A percentile compares a stretch with the other conserved stretches of the same genome.
phyloP scores from a whole-genome alignment of 1,140 invertebrate genomes.

The Rhagoletis pomonella region DNA sequence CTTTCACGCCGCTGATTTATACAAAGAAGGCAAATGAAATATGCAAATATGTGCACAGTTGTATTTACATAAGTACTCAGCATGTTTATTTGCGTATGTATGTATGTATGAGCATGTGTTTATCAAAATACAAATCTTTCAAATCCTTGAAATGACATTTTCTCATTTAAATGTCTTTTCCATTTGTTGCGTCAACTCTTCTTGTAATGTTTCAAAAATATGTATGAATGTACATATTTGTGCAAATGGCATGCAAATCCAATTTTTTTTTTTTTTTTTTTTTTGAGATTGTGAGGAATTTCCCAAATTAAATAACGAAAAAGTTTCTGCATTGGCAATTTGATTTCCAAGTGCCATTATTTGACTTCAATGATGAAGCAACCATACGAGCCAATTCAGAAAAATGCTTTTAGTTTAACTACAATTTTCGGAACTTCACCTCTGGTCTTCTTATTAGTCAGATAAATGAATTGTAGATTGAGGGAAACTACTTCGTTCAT shows the following conservation, averaged over 20 bases:
- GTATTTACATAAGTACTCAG: not conserved
- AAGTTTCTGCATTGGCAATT: not conserved
- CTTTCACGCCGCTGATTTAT: not conserved
- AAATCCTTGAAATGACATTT: not conserved
- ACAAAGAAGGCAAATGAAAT: not conserved
- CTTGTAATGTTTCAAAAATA: not conserved
- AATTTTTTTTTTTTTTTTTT: too few species aligned
- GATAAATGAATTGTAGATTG: too few species aligned
- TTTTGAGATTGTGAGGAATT: not conserved
- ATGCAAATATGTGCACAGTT: conserved; percentile 39
- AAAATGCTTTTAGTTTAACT: not conserved
- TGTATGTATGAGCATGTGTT: too few species aligned
- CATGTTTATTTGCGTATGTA: not conserved
- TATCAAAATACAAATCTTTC: not conserved
- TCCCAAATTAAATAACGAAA: not conserved
- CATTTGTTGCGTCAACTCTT: not conserved
- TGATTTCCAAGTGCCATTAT: not conserved
- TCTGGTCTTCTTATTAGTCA: too few species aligned
- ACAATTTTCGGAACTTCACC: too few species aligned
- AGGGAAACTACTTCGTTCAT: too few species aligned
- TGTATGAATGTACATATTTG: not conserved
- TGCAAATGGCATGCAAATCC: not conserved
- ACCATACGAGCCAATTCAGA: not conserved
- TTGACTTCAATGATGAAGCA: not conserved
- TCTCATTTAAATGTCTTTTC: not conserved